Percentiles rank a stretch among this genome's conserved stretches.
Conservation (phyloP, 2,113 vertebrate genomes). For the Columbina picui region DNA sequence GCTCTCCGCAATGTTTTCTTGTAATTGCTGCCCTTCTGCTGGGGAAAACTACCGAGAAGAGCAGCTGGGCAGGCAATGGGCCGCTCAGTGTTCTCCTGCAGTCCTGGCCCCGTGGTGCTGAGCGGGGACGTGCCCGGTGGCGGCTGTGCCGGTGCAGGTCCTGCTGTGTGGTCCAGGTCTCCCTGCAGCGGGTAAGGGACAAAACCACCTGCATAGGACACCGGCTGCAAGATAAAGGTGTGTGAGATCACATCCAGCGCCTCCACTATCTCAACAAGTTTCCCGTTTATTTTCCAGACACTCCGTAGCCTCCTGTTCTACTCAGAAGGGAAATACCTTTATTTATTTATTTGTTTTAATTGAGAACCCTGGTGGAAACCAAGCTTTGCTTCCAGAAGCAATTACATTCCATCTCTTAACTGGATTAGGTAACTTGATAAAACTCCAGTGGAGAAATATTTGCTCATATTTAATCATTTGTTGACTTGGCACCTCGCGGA, state of each 20-base stretch:
- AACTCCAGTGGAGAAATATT: conserved; percentile 57
- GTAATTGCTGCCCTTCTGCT: neutral
- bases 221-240: rapidly evolving
- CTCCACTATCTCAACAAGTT: neutral
- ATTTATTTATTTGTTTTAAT: neutral
- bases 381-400: conserved; percentile 26
- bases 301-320: neutral
- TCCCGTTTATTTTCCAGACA: neutral
- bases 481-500: conserved; percentile 49
- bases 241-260: neutral
- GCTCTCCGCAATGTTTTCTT: neutral
- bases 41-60: neutral
- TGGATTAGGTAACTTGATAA: conserved; percentile 58
- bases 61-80: neutral
- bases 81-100: rapidly evolving
- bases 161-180: neutral
- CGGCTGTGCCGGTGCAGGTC: neutral
- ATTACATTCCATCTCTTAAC: conserved; percentile 39
- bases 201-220: neutral
- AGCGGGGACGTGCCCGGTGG: rapidly evolving
- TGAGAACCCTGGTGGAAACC: conserved; percentile 3
- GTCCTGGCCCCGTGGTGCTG: rapidly evolving
- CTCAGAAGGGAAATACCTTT: neutral
- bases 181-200: rapidly evolving
- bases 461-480: conserved; percentile 63